Base-by-base conservation (phyloP, 1,140 invertebrate species). In the Ceratoteleas bidentatus region DNA sequence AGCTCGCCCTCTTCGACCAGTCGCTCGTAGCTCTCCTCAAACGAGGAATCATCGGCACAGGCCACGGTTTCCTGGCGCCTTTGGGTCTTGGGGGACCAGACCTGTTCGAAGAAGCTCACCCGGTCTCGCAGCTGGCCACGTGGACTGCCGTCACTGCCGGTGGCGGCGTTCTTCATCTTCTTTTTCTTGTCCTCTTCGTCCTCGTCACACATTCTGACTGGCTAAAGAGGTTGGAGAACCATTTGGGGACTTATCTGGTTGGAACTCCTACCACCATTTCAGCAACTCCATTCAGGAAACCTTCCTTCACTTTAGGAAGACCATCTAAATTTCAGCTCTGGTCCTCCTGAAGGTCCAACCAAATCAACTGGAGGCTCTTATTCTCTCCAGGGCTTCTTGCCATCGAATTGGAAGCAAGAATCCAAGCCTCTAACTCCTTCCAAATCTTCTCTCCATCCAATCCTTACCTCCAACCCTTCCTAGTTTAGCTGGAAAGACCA, bases 101-200 rank as follows among this genome's bases (percentile, higher is more conserved):
- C 93, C 88, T 95, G 94, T 84, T 96, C 96, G 88, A 95, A 96
- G 87, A 96, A 96, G 58, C 92, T 94, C 64, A 96, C 95, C 84
- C 94, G 93, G 80, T 96, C 94, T 47, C 93, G 92, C 10, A 96
- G 92, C 47, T 93, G 77, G 87, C 88, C 91, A 92, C 90, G 91
- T 92, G 91, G 57, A 34, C 34, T 32, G 11, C 11, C 60, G 36
- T 60, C 45, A 16, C 45, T 76, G n/a, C 64, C 62, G 14, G 47
- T 58, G 3, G 54, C 62, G 6, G 70, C 62, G 16, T 14, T 72
- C n/a, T 62, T 62, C 60, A 9, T 57, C 24, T 24, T 33, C 34
- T 58, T 15, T 58, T 75, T 8, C 50, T 32, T 24, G 6, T 70
- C 50, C n/a, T 74, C 70, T 11, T 74, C 69, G 9, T 81, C 69